These are phyloP conservation scores for Drosophila robusta DNA, from an alignment of 2,888 invertebrate species.

Conservation along the genomic window DNA sequence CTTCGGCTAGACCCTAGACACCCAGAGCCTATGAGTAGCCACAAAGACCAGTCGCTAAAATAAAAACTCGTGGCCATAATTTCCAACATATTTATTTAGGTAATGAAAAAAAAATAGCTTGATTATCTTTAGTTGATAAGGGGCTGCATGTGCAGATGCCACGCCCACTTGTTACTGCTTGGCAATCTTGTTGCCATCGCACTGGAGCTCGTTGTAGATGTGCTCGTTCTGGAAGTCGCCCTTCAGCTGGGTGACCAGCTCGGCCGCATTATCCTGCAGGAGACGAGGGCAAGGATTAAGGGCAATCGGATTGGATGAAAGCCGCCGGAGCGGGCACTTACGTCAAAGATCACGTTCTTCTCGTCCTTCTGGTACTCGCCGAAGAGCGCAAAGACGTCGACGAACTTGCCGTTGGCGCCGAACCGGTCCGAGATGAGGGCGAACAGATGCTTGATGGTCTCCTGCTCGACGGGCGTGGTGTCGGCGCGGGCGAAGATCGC, in stretches of 20 bases:
- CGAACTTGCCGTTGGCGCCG: slow-evolving; percentile 75
- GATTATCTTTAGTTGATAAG: slow-evolving; percentile 20
- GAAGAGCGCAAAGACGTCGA: slow-evolving; percentile 84
- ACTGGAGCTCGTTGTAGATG: slow-evolving; percentile 78
- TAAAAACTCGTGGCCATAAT: not conserved
- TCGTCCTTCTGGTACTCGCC: slow-evolving; percentile 78
- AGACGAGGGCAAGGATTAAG: not conserved
- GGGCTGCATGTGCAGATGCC: not conserved
- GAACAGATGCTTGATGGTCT: slow-evolving; percentile 83
- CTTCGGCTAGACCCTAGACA: too few relatives aligned
- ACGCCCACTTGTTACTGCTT: slow-evolving; percentile 50
- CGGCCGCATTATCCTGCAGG: slow-evolving; percentile 79
- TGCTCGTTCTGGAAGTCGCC: slow-evolving; percentile 75
- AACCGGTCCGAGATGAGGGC: slow-evolving; percentile 82
- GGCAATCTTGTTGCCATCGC: slow-evolving; percentile 71
- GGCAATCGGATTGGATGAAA: not conserved
- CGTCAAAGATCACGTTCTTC: slow-evolving; percentile 82
- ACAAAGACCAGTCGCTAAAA: too few relatives aligned
- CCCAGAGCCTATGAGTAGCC: too few relatives aligned
- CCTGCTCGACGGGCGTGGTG: slow-evolving; percentile 80
- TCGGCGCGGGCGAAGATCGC: slow-evolving; percentile 78
- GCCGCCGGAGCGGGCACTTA: slow-evolving; percentile 57
- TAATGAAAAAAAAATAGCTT: slow-evolving; percentile 10
- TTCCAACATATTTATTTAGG: slow-evolving; percentile 26
- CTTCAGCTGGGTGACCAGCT: slow-evolving; percentile 77